Evolutionary conservation across 1,140 invertebrate genomes (phyloP).

Genomic region (Polyergus mexicanus): DNA sequence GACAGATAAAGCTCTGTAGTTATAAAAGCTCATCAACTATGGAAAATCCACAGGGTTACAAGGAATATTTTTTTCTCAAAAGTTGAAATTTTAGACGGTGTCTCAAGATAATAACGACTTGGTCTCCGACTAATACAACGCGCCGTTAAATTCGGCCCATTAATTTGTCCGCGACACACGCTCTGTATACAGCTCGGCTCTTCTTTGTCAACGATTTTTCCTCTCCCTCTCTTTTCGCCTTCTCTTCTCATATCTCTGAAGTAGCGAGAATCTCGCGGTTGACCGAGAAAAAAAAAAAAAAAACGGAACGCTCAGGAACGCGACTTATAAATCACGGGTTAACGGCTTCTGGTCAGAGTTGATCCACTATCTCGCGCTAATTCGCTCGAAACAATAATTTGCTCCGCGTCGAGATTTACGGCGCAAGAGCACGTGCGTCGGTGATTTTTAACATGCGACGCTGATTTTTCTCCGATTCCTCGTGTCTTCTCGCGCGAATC

Average conservation of each 20-base stretch:
- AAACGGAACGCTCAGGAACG: background rate
- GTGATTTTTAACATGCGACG: constrained; percentile 22
- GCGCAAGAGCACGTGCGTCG: background rate
- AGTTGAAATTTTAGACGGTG: background rate
- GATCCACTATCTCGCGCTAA: constrained; percentile 41
- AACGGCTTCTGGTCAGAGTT: constrained; percentile 36
- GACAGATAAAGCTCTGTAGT: background rate
- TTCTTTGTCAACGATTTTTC: constrained; percentile 49
- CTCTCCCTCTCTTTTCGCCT: background rate
- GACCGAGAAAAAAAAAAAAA: constrained; percentile 31
- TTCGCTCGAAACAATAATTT: constrained; percentile 40
- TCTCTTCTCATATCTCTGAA: constrained; percentile 8
- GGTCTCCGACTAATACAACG: background rate
- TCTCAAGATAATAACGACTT: background rate
- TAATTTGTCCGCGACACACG: constrained; percentile 1
- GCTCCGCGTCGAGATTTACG: constrained; percentile 19
- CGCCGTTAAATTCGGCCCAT: constrained; percentile 6
- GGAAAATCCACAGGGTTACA: background rate
- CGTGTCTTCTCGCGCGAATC: background rate
- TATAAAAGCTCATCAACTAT: background rate
- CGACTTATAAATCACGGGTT: constrained; percentile 40
- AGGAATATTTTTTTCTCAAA: background rate
- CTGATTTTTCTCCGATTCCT: background rate
- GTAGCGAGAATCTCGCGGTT: background rate
- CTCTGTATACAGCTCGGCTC: background rate